Conservation (phyloP, 1,140 invertebrate genomes). For the Drosophila mojavensis region DNA sequence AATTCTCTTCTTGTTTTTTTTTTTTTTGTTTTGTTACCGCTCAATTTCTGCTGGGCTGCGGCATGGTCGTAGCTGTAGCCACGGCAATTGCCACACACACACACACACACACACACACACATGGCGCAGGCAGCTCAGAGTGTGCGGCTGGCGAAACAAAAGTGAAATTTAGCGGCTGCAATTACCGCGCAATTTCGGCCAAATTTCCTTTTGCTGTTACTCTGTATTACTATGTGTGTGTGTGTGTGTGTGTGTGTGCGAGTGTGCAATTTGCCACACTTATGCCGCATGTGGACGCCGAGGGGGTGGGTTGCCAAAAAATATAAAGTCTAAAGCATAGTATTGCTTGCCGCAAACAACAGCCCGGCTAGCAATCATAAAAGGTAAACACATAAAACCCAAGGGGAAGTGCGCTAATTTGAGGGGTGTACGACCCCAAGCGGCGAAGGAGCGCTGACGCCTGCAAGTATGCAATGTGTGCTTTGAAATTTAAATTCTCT, state of each 20-base stretch:
- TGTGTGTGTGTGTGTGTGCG: slow-evolving; percentile 14
- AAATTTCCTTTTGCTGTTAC: slow-evolving; percentile 66
- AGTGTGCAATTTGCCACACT: slow-evolving; percentile 73
- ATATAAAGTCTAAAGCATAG: slow-evolving; percentile 41
- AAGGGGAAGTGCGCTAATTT: slow-evolving; percentile 55
- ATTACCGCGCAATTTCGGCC: slow-evolving; percentile 79
- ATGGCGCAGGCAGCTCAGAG: slow-evolving; percentile 36
- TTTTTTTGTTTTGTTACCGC: slow-evolving; percentile 66
- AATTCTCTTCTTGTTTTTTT: slow-evolving; percentile 43
- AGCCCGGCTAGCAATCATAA: slow-evolving; percentile 59
- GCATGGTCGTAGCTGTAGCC: slow-evolving; percentile 11
- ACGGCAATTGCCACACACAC: slow-evolving; percentile 30
- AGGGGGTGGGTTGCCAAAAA: slow-evolving; percentile 48
- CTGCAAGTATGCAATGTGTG: slow-evolving; percentile 46
- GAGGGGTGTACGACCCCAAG: slow-evolving; percentile 30
- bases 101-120: slow-evolving; percentile 42
- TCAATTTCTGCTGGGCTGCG: slow-evolving; percentile 62
- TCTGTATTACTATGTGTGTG: slow-evolving; percentile 14
- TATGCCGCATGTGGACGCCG: slow-evolving; percentile 24
- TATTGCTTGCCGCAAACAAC: slow-evolving; percentile 33
- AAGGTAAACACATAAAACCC: slow-evolving; percentile 58
- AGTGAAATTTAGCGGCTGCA: slow-evolving; percentile 82
- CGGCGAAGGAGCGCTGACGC: slow-evolving; percentile 26
- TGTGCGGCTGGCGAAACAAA: slow-evolving; percentile 49
- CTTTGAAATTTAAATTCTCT: slow-evolving; percentile 69